These are phyloP conservation scores for Hippopotamyrus pictus DNA, from an alignment of 2,797 vertebrate genomes.

Conservation along the genomic window DNA sequence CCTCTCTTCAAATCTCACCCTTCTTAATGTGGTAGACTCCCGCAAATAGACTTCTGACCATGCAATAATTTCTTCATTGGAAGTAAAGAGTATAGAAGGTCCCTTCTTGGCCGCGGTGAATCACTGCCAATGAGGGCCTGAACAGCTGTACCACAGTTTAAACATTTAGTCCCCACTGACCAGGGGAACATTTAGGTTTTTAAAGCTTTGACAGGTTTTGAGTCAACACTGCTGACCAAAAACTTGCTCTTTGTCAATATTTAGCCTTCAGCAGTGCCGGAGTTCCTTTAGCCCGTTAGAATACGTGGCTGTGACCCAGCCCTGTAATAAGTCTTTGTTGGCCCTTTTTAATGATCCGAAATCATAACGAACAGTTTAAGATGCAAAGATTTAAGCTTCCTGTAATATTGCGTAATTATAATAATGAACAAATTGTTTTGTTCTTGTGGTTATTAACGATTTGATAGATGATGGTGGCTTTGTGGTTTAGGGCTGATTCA, in stretches of 20 bases:
- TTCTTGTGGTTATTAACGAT: not conserved
- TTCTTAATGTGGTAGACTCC: conserved; percentile 49
- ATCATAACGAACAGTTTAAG: not conserved
- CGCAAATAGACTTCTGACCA: conserved; percentile 43
- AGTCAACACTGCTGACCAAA: conserved; percentile 52
- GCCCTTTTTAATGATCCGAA: conserved; percentile 7
- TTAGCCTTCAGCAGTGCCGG: conserved; percentile 27
- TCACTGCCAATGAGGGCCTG: conserved; percentile 45
- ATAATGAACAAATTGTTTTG: not conserved
- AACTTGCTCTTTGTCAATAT: conserved; percentile 47
- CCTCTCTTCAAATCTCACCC: conserved; percentile 49
- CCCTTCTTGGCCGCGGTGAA: conserved; percentile 56
- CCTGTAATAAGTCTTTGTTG: conserved; percentile 31
- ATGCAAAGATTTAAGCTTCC: not conserved
- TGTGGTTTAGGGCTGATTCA: not conserved
- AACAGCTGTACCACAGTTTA: conserved; percentile 61
- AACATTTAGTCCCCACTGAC: conserved; percentile 52
- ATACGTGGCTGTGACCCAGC: conserved; percentile 38
- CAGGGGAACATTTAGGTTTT: conserved; percentile 54
- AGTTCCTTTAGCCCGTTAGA: conserved; percentile 40
- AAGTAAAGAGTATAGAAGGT: conserved; percentile 52
- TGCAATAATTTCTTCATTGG: conserved; percentile 61
- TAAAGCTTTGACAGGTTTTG: conserved; percentile 50
- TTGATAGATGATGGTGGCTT: not conserved
- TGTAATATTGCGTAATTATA: not conserved